A percentile compares a stretch with the other conserved stretches of the same genome.
Evolutionary conservation across 2,888 invertebrate genomes (phyloP).

Genomic region (Apodemia duryi): DNA sequence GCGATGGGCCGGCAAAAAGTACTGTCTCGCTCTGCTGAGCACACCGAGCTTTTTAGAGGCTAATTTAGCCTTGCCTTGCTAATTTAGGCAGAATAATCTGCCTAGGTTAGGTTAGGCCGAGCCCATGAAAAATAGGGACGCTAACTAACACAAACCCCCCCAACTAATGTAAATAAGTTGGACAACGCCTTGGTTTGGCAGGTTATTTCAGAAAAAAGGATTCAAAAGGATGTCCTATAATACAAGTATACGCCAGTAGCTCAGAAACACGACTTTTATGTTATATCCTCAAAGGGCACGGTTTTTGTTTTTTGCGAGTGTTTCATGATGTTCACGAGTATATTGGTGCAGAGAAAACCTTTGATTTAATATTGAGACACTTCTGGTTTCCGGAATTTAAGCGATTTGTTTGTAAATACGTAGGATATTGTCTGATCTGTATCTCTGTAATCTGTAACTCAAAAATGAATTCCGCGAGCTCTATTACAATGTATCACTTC

Average conservation of each 20-base stretch:
- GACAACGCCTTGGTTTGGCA: constrained; percentile 29
- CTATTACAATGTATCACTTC: background rate
- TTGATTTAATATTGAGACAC: constrained; percentile 15
- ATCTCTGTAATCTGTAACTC: constrained; percentile 8
- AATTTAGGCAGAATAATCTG: too few species aligned
- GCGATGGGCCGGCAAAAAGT: too few species aligned
- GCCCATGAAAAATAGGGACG: constrained; percentile 19
- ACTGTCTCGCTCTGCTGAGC: too few species aligned
- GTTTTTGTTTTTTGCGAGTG: constrained; percentile 30
- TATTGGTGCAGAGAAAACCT: constrained; percentile 19
- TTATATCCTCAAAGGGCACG: constrained; percentile 34
- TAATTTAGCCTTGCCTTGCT: too few species aligned
- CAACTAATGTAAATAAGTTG: constrained; percentile 24
- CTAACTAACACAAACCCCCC: background rate
- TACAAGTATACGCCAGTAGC: constrained; percentile 25
- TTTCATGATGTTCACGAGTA: constrained; percentile 31
- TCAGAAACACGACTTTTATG: constrained; percentile 28
- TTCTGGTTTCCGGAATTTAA: constrained; percentile 21
- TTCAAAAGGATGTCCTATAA: constrained; percentile 29
- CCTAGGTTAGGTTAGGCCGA: too few species aligned
- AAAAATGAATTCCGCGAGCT: constrained; percentile 27
- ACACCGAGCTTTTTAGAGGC: too few species aligned
- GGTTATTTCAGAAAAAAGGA: constrained; percentile 24
- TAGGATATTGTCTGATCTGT: constrained; percentile 19
- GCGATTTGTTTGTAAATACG: constrained; percentile 18